A percentile compares a stretch with the other conserved stretches of the same genome.
phyloP scores from a whole-genome alignment of 2,113 vertebrate species.

The Trichechus manatus region DNA sequence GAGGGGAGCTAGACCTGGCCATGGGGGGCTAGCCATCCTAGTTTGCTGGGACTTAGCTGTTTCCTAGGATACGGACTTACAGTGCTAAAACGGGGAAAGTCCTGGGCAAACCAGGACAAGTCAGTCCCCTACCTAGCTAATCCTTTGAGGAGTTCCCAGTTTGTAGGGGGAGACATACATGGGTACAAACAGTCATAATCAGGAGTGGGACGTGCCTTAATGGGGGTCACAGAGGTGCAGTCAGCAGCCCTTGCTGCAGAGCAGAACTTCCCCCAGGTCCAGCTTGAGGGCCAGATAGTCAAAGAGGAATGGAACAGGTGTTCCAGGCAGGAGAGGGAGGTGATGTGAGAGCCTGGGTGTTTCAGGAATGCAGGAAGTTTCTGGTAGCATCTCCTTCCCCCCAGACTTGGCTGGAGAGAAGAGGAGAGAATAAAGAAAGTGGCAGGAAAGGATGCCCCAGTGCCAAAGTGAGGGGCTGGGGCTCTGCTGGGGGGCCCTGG shows the following conservation, averaged over 20 bases:
- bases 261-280: neutral
- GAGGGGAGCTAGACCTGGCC: neutral
- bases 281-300: fast-evolving
- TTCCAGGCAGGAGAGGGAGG: neutral
- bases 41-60: too few relatives aligned
- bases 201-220: neutral
- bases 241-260: too few relatives aligned
- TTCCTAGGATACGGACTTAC: neutral
- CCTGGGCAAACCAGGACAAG: fast-evolving
- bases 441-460: neutral
- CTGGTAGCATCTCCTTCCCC: fast-evolving
- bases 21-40: neutral
- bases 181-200: neutral
- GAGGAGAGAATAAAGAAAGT: neutral
- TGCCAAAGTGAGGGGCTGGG: neutral
- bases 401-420: neutral
- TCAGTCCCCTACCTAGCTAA: fast-evolving
- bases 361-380: neutral
- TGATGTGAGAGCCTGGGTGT: fast-evolving
- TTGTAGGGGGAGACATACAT: neutral
- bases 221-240: fast-evolving
- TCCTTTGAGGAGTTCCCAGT: fast-evolving
- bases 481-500: neutral
- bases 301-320: neutral
- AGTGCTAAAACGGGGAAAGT: neutral